Evolutionary conservation across 1,140 invertebrate species (phyloP).

Genomic region (Aricia agestis): DNA sequence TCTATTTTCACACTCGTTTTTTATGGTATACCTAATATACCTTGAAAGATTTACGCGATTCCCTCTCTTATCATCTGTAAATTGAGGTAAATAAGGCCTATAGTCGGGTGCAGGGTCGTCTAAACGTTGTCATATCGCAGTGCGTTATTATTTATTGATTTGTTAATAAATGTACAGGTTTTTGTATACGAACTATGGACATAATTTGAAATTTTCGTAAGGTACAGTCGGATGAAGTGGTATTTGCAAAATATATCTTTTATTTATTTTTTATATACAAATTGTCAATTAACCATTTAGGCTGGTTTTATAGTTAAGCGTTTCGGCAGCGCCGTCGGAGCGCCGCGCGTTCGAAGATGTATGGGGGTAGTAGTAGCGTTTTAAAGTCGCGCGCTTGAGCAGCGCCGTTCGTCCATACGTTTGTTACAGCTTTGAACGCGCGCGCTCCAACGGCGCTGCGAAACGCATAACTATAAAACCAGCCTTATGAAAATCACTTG

Average conservation of each 20-base stretch:
- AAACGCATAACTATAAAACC: no score
- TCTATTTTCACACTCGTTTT: constrained; percentile 57
- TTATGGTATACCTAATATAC: constrained; percentile 36
- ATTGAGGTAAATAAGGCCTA: constrained; percentile 23
- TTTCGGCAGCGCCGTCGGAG: no score
- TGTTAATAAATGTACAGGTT: constrained; percentile 61
- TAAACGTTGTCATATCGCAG: constrained; percentile 34
- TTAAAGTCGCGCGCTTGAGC: no score
- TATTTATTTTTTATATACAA: no score
- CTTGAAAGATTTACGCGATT: constrained; percentile 13
- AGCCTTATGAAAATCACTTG: no score
- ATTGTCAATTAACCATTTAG: no score
- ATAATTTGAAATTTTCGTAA: constrained; percentile 8
- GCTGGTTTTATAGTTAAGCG: no score
- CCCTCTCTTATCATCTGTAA: constrained; percentile 10
- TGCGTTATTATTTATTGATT: constrained; percentile 57
- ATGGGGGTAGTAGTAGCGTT: no score
- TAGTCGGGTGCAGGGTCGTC: constrained; percentile 26
- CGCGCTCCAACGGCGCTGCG: no score
- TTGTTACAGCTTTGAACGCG: no score
- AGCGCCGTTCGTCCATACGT: no score
- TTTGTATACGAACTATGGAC: constrained; percentile 31
- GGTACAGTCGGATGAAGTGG: neutral
- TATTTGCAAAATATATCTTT: neutral
- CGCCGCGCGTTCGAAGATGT: no score